Evolutionary conservation across 37 sponge, comb jelly and placozoan species (phyloP), one percentile per base, ranked within the genome.

Genomic region (Spongilla lacustris): DNA sequence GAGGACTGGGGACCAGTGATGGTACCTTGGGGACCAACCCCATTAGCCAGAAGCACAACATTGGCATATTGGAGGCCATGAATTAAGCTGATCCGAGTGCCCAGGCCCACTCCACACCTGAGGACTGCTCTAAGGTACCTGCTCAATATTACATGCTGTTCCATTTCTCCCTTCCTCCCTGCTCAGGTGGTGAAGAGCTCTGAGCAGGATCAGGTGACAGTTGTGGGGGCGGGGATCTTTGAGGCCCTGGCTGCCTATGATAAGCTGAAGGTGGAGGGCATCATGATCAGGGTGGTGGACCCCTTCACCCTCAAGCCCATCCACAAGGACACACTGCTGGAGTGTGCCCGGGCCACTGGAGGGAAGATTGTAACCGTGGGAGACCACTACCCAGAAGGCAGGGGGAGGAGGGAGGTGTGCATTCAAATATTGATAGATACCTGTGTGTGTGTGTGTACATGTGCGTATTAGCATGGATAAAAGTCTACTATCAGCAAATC

Each of bases 351-450:
- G 23, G 99, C 88, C 38, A 96, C 97, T 34, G 89, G 89, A 21
- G 99, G 99, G 26, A 80, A 76, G 14, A 80, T 98, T 14, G 66
- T 98, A 48, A 96, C 97, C 58, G 99, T 98, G 50, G 99, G 96
- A 83, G 99, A 98, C 58, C 99, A 98, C 81, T 98, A 98, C 81
- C 87, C 89, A 36, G 92, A 94, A 74, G 99, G 98, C n/a, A n/a
- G n/a, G n/a, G n/a, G n/a, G n/a, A n/a, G n/a, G n/a, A n/a, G n/a
- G n/a, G n/a, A n/a, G n/a, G n/a, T n/a, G n/a, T n/a, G n/a, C n/a
- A n/a, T n/a, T n/a, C n/a, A n/a, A n/a, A n/a, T n/a, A n/a, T n/a
- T n/a, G n/a, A n/a, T n/a, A n/a, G n/a, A n/a, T n/a, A n/a, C n/a
- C n/a, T n/a, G n/a, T n/a, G n/a, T n/a, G n/a, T n/a, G n/a, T n/a